Base-by-base conservation (phyloP, 2,888 invertebrate species). In the Scaptomyza polygonia region DNA sequence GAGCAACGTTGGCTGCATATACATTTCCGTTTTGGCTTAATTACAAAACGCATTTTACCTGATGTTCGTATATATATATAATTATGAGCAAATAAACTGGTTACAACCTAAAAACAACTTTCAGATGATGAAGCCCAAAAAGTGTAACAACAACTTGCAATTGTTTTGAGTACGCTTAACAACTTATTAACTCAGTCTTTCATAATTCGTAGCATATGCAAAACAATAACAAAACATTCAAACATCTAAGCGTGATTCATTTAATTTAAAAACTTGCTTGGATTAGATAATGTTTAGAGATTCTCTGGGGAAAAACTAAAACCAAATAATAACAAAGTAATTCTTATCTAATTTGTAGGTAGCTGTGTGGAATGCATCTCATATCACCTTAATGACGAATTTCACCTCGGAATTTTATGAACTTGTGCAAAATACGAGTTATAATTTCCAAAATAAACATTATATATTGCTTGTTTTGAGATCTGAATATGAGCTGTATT, bases 101-200 rank as follows among this genome's bases (percentile, higher is more conserved):
- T 88, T 88, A 42, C 45, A 36, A 21, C 58, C 67, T 49, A 43
- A 58, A 70, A 67, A 45, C 77, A 55, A 64, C 74, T 77, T 81
- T 78, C 82, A 63, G 78, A 12, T 49, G 70, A 67, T 68, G 82
- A 82, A 82, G 77, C 82, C 88, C 47, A 83, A 76, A 53, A 82
- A 88, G 73, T 87, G 79, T 61, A 71, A 55, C 63, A 57, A 54
- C 58, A 44, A 52, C 52, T 43, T 64, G 66, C 80, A 67, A 68
- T 72, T 85, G 67, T 85, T 85, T 66, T 63, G 51, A 62, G 62
- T 34, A 29, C 56, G 48, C 43, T 64, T 72, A 68, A 34, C 78
- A 65, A 44, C 43, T 64, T 72, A 68, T 30, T 73, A 65, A 44
- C 29, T 56, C 8, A 42, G 34, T 59, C 59, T 72, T 74, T 87